phyloP scores from a whole-genome alignment of 2,888 invertebrate genomes.

The Apomyelois bistriatella region DNA sequence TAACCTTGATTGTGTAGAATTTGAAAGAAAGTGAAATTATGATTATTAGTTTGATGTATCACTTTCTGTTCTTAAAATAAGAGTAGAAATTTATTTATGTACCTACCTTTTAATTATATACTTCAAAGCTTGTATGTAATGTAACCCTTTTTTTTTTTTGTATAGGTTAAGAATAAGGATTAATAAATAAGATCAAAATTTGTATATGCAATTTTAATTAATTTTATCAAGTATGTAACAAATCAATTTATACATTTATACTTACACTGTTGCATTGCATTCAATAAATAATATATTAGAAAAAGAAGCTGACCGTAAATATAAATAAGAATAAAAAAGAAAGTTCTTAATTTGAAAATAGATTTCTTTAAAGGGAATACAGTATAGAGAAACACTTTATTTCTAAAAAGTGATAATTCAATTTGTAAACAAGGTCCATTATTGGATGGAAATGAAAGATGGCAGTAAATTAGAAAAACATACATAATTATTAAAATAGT shows the following conservation, averaged over 20 bases:
- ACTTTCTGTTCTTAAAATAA: too few species aligned
- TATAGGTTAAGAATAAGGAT: slow-evolving; percentile 21
- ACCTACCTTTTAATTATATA: too few species aligned
- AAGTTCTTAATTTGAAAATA: slow-evolving; percentile 17
- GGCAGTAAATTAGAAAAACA: slow-evolving; percentile 17
- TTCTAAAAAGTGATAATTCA: slow-evolving; percentile 51
- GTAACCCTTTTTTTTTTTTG: background rate
- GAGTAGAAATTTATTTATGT: too few species aligned
- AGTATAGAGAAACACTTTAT: slow-evolving; percentile 54
- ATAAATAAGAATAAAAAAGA: background rate
- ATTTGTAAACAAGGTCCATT: slow-evolving; percentile 25
- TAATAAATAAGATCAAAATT: slow-evolving; percentile 19
- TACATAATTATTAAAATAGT: background rate
- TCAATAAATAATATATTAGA: slow-evolving; percentile 16
- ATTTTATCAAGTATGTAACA: slow-evolving; percentile 1
- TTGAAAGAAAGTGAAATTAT: too few species aligned
- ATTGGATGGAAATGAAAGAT: slow-evolving; percentile 10
- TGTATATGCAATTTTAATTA: slow-evolving; percentile 21
- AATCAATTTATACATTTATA: slow-evolving; percentile 7
- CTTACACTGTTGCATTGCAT: slow-evolving; percentile 11
- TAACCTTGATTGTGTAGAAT: too few species aligned
- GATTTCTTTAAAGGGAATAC: slow-evolving; percentile 24
- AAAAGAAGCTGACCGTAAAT: slow-evolving; percentile 31
- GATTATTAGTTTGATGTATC: too few species aligned
- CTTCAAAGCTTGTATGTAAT: background rate